These are phyloP conservation scores for Metopia argyrocephala DNA, from an alignment of 2,888 invertebrate genomes.

Conservation along the genomic window DNA sequence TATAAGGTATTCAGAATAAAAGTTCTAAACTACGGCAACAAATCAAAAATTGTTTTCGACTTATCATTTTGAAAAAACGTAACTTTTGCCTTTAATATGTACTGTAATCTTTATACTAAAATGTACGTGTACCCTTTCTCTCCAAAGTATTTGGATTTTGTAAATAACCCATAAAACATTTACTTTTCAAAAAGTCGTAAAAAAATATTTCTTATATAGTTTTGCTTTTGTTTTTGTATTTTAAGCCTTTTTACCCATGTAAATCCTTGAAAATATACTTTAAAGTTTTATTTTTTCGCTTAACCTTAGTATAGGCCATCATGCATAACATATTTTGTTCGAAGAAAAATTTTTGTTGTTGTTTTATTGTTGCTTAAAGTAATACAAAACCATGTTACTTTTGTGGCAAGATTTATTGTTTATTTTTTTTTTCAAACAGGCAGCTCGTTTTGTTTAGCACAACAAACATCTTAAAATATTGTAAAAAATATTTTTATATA, in stretches of 20 bases:
- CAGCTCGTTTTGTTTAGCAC: not conserved
- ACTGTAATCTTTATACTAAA: conserved; percentile 6
- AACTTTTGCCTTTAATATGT: not conserved
- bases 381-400: conserved; percentile 5
- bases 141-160: conserved; percentile 2
- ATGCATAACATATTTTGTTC: not conserved
- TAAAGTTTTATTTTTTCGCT: conserved; percentile 10
- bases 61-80: conserved; percentile 38
- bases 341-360: not conserved
- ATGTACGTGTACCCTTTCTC: conserved; percentile 15
- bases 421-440: not conserved
- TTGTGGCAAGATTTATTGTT: not conserved
- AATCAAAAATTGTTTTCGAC: conserved; percentile 29
- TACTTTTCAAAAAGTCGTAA: not conserved
- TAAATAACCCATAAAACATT: conserved; percentile 44
- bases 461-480: not conserved
- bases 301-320: conserved; percentile 31
- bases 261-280: conserved; percentile 48
- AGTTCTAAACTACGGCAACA: not conserved
- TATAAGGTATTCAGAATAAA: conserved; percentile 72
- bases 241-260: not conserved
- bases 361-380: conserved; percentile 9
- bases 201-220: conserved; percentile 21
- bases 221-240: not conserved
- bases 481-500: not conserved